phyloP scores from a whole-genome alignment of 2,797 vertebrate genomes.

The Neopelma chrysocephalum region DNA sequence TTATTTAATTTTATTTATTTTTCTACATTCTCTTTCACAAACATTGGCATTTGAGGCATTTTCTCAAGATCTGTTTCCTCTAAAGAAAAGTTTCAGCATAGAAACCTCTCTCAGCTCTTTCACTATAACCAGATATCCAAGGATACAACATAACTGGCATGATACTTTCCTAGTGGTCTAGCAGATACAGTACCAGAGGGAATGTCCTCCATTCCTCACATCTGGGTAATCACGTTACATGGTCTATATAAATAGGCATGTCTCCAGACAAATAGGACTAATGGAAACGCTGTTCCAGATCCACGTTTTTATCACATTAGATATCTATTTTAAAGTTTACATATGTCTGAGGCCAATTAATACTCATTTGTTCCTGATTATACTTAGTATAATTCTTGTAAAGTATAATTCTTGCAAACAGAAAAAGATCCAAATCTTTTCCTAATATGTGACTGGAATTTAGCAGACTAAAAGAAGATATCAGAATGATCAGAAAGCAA shows the following conservation, averaged over 20 bases:
- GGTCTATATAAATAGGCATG: neutral
- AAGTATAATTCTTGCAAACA: neutral
- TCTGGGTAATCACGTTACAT: rapidly evolving
- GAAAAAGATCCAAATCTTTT: neutral
- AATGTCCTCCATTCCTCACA: neutral
- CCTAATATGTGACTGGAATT: neutral
- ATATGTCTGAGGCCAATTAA: neutral
- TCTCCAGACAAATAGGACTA: neutral
- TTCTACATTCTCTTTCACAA: neutral
- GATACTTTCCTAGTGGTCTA: neutral
- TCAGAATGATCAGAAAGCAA: neutral
- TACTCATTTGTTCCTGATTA: neutral
- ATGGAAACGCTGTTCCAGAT: neutral
- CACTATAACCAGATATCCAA: neutral
- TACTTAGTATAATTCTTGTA: neutral
- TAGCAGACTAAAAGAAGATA: neutral
- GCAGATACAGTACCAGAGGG: neutral
- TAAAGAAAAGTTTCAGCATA: neutral
- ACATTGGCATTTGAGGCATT: neutral
- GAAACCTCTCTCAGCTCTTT: neutral
- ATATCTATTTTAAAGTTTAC: neutral
- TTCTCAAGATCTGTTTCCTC: neutral
- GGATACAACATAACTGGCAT: neutral
- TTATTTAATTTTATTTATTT: neutral
- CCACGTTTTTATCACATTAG: neutral